These are phyloP conservation scores for Clavelina lepadiformis DNA, from an alignment of 23 tunicate genomes.

Conservation along the genomic window DNA sequence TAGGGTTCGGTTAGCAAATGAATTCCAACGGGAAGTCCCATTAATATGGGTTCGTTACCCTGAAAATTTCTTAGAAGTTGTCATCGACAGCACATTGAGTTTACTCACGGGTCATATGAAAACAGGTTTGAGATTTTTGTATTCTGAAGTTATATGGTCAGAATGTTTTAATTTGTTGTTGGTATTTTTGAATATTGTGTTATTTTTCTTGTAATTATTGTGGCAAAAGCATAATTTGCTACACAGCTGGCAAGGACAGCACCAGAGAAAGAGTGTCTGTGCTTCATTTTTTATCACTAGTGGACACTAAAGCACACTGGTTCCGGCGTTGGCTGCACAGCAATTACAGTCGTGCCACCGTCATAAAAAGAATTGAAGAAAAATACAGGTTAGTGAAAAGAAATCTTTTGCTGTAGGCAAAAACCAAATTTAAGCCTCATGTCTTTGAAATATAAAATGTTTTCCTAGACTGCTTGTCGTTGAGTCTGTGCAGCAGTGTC, in stretches of 20 bases:
- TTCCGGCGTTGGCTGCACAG: conserved; percentile 87
- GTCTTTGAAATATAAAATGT: no score
- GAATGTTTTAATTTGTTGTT: background rate
- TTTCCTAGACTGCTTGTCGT: conserved; percentile 26
- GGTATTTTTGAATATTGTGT: background rate
- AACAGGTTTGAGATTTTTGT: no score
- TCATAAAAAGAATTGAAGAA: conserved; percentile 33
- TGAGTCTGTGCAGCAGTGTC: conserved; percentile 45
- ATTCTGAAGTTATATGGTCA: no score
- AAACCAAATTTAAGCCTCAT: no score
- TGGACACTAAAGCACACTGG: conserved; percentile 81
- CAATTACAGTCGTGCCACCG: conserved; percentile 75
- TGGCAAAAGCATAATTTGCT: no score
- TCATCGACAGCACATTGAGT: conserved; percentile 66
- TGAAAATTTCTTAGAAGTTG: conserved; percentile 68
- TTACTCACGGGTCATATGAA: conserved; percentile 35
- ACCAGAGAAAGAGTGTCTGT: conserved; percentile 30
- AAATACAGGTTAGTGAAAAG: conserved; percentile 26
- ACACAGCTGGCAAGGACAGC: conserved; percentile 1
- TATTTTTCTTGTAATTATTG: no score
- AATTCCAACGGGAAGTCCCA: conserved; percentile 82
- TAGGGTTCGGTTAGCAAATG: conserved; percentile 71
- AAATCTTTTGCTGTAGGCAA: conserved; percentile 2
- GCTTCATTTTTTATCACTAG: conserved; percentile 50
- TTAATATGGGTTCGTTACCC: conserved; percentile 92